Evolutionary conservation across 53 echinoderm and acorn worm genomes (phyloP), one percentile per base, ranked within the genome.

Genomic region (Hippasteria phrygiana): DNA sequence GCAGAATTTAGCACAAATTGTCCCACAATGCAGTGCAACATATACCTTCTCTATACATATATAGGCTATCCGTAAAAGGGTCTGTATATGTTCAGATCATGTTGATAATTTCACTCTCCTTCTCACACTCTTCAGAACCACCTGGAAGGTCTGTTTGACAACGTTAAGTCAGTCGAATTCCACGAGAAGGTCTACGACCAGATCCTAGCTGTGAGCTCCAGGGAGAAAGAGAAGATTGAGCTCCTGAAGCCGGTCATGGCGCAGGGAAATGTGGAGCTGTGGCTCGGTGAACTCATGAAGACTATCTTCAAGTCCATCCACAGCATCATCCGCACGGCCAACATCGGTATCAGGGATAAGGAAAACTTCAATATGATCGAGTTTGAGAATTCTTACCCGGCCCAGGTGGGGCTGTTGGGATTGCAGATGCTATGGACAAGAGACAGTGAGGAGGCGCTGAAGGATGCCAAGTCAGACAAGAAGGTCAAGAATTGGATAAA

Each of bases 351-450:
- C 47, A 84, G 87, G 26, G 98, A 98, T 88, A 96, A 95, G 76
- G 98, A 98, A 72, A 96, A 91, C 90, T 98, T 98, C 72, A 98
- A 98, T 81, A 87, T 95, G 78, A 95, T 98, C 4, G 98, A 98
- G 90, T 98, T 92, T 83, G 89, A 98, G 93, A 95, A 91, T 55
- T 88, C 94, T 0, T 98, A 98, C 76, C 92, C 98, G n/a, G 98
- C 95, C 26, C 98, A 98, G 90, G 93, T 98, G 3, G 98, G 98
- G 16, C 89, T 98, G 78, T 89, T 98, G 36, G 98, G 94, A 29
- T 93, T 98, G 8, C 98, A 98, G 93, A 98, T 98, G 95, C 80
- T 98, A 37, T 98, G 98, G 98, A 98, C 98, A 22, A 95, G 95
- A 78, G 94, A 96, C 82, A 94, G 95, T 62, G 98, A 98, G 65